Evolutionary conservation across 2,888 invertebrate species (phyloP).

Genomic region (Bruchidius siliquastri): DNA sequence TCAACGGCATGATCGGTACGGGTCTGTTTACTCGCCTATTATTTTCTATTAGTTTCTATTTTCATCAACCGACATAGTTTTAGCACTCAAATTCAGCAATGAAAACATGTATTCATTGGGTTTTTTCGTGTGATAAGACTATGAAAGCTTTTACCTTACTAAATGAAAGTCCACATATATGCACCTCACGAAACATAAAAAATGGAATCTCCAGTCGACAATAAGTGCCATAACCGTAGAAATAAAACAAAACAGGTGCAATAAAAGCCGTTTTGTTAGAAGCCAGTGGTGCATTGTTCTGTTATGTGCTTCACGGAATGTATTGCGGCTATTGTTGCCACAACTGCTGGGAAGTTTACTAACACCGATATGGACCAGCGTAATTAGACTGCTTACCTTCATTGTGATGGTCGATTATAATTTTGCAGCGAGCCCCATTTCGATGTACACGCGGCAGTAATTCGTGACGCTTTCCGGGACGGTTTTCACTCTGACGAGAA

Average conservation of each 20-base stretch:
- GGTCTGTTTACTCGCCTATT: too few species aligned
- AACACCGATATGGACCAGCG: neutral
- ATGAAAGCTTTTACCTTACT: too few species aligned
- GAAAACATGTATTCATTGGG: too few species aligned
- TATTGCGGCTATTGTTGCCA: neutral
- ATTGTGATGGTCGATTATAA: neutral
- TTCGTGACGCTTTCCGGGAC: neutral
- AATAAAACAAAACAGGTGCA: neutral
- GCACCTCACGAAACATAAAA: too few species aligned
- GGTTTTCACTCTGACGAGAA: neutral
- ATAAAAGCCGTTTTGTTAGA: neutral
- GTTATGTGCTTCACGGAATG: neutral
- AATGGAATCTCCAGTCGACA: too few species aligned
- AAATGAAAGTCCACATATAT: too few species aligned
- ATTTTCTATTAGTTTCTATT: too few species aligned
- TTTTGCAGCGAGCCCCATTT: neutral
- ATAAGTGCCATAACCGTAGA: neutral
- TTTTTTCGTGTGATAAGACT: too few species aligned
- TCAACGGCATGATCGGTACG: too few species aligned
- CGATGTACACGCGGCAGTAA: neutral
- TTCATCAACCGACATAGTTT: too few species aligned
- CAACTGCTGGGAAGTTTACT: neutral
- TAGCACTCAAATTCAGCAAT: too few species aligned
- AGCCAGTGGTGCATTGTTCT: neutral
- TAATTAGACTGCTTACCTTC: neutral